phyloP scores from a whole-genome alignment of 2,113 vertebrate genomes.

The Hippolais icterina region DNA sequence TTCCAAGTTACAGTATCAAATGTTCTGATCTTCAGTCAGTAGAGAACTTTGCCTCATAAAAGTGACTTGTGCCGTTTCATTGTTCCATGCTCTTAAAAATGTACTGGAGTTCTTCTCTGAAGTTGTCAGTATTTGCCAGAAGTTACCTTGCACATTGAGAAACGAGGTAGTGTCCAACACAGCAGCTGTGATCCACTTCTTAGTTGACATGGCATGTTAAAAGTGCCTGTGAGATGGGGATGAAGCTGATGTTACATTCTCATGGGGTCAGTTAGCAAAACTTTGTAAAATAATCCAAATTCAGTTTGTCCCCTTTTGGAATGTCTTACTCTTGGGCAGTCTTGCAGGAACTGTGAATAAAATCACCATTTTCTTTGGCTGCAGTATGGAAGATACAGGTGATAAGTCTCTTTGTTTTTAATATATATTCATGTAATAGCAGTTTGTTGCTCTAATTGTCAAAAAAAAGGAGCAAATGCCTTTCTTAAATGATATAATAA shows the following conservation, averaged over 20 bases:
- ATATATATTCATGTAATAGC: background rate
- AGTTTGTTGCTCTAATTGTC: background rate
- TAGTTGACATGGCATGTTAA: background rate
- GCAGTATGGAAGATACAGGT: background rate
- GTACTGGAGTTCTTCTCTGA: background rate
- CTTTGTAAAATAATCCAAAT: background rate
- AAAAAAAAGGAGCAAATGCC: background rate
- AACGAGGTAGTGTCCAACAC: background rate
- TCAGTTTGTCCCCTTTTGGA: background rate
- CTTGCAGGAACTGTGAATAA: background rate
- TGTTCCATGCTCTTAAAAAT: background rate
- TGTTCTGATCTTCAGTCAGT: background rate
- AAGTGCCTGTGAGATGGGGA: background rate
- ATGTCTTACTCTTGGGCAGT: background rate
- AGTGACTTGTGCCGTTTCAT: background rate
- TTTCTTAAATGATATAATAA: background rate
- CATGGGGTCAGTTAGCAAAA: background rate
- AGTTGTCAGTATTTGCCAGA: background rate
- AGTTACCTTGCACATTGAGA: background rate
- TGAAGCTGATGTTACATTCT: background rate
- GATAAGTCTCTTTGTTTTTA: background rate
- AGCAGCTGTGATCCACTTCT: background rate
- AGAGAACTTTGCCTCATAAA: background rate
- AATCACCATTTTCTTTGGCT: background rate
- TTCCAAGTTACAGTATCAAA: background rate